Percentiles rank a stretch among this genome's conserved stretches.
Conservation (phyloP, 2,888 invertebrate species). For the Lasius fuliginosus region DNA sequence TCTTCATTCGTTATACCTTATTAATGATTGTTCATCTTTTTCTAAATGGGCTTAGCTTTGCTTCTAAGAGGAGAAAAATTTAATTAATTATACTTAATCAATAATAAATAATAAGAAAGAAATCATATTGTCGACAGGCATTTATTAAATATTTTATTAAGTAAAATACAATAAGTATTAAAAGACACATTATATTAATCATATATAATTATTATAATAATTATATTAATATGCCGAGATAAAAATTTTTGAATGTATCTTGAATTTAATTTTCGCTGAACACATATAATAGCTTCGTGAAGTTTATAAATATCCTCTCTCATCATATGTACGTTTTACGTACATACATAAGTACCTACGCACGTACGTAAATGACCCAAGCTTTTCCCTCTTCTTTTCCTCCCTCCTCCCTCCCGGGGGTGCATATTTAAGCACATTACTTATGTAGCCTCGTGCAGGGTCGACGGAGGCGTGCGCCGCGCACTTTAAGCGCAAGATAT, state of each 20-base stretch:
- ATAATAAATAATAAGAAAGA: not conserved
- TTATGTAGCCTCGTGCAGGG: conserved; percentile 63
- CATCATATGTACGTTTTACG: not conserved
- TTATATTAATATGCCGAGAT: not conserved
- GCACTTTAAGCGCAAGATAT: conserved; percentile 70
- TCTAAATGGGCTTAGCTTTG: not conserved
- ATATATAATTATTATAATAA: not conserved
- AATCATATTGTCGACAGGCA: not conserved
- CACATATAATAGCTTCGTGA: not conserved
- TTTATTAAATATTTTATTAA: not conserved
- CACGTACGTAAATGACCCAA: too few relatives aligned
- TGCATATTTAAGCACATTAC: conserved; percentile 71
- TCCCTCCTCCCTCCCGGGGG: not conserved
- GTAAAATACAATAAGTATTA: not conserved
- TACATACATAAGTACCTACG: too few relatives aligned
- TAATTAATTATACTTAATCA: not conserved
- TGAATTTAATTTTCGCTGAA: not conserved
- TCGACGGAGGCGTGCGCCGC: conserved; percentile 43
- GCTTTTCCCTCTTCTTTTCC: conserved; percentile 9
- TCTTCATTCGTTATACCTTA: not conserved
- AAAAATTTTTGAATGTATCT: not conserved
- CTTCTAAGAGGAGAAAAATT: not conserved
- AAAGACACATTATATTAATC: not conserved
- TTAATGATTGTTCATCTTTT: not conserved
- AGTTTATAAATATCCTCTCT: not conserved